Evolutionary conservation across 2,888 invertebrate genomes (phyloP).

Genomic region (Euclidia mi): DNA sequence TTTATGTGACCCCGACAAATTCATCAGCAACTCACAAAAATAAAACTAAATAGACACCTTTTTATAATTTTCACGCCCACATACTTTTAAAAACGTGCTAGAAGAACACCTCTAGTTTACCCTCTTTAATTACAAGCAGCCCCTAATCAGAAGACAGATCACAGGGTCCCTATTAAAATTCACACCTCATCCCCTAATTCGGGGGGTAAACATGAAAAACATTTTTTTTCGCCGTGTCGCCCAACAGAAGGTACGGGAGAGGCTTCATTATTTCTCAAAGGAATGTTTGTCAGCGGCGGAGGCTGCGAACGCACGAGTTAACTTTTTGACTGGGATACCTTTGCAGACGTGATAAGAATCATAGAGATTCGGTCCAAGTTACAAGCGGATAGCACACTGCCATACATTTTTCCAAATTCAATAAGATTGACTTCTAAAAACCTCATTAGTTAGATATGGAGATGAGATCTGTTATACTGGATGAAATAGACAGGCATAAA

Average conservation of each 20-base stretch:
- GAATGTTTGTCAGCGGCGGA: slow-evolving; percentile 76
- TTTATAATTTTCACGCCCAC: slow-evolving; percentile 5
- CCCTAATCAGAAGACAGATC: slow-evolving; percentile 25
- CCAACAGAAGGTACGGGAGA: slow-evolving; percentile 67
- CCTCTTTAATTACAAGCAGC: slow-evolving; percentile 39
- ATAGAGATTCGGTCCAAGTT: slow-evolving; percentile 51
- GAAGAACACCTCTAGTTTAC: slow-evolving; percentile 2
- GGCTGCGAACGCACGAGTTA: slow-evolving; percentile 82
- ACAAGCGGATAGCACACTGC: slow-evolving; percentile 12
- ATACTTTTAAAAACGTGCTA: slow-evolving; percentile 13
- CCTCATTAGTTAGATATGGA: too few species aligned
- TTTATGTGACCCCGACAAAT: too few species aligned
- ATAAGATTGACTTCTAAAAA: too few species aligned
- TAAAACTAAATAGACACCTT: slow-evolving; percentile 2
- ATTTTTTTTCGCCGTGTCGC: slow-evolving; percentile 24
- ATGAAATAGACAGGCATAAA: too few species aligned
- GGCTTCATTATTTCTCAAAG: slow-evolving; percentile 86
- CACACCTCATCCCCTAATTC: slow-evolving; percentile 46
- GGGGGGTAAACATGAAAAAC: slow-evolving; percentile 50
- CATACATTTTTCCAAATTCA: neutral
- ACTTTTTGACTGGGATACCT: slow-evolving; percentile 89
- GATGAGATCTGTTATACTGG: too few species aligned
- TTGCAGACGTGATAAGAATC: slow-evolving; percentile 83
- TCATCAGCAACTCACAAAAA: neutral
- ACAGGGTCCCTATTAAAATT: slow-evolving; percentile 49